Evolutionary conservation across 2,888 invertebrate genomes (phyloP), one percentile per base, ranked within the genome.

Genomic region (Eupithecia pulchellata): DNA sequence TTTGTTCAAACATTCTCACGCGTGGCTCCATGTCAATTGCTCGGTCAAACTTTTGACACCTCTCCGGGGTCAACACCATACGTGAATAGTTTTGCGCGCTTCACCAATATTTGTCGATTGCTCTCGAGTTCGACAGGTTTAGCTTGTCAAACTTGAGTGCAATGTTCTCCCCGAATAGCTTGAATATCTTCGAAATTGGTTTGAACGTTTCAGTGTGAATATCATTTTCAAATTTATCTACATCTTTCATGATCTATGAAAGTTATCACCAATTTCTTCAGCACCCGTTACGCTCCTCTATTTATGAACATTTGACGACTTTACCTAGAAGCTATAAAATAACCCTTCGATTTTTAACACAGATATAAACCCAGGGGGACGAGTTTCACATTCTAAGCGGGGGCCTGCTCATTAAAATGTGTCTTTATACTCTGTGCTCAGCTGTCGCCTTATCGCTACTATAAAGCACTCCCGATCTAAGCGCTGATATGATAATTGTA

Each of bases 1-100:
- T 91, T 92, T 93, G 91, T 92, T 89, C 88, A 91, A 90, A 92
- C 90, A 89, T 93, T 93, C 92, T 92, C 93, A 93, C 93, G 92
- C 90, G 88, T 88, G 85, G 84, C 85, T 83, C 83, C 86, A 88
- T 89, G 91, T 92, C 91, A 90, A 89, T 91, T 89, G 89, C 87
- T 85, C 80, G 85, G 84, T 84, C 86, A 84, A 84, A 87, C 87
- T 88, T 91, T 89, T 91, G 91, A 93, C 92, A 93, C 91, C 90
- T 92, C 85, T 82, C 78, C 77, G 84, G 84, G 92, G 92, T 92
- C 92, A 92, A 91, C 69, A 62, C 66, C 63, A 17, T 70, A 71
- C 72, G 84, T 75, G 78, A 84, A 86, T 84, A 85, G 87, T 90
- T 92, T 90, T 85, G 88, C 88, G 86, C 81, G 83, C 79, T 83